These are phyloP conservation scores for Rhynchotus rufescens DNA, from an alignment of 2,797 vertebrate genomes.

Conservation along the genomic window DNA sequence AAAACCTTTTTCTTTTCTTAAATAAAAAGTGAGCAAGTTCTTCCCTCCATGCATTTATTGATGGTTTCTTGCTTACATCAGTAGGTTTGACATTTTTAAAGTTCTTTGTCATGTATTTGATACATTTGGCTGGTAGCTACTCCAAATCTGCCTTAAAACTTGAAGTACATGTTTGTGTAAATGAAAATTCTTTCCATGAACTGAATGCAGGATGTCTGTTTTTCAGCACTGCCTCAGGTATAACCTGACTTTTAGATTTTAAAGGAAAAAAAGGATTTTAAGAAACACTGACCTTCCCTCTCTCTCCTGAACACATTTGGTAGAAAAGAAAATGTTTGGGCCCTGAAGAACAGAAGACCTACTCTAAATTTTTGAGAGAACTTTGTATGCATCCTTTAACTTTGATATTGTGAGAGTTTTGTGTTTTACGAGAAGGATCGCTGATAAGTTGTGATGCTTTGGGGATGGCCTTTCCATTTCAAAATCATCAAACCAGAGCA, in stretches of 20 bases:
- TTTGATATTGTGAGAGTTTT: not conserved
- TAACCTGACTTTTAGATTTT: not conserved
- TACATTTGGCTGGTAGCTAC: not conserved
- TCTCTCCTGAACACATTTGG: not conserved
- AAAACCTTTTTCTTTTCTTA: not conserved
- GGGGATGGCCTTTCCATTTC: slow-evolving; percentile 26
- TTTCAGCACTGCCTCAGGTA: not conserved
- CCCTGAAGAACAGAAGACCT: not conserved
- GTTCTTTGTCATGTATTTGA: not conserved
- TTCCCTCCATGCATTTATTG: not conserved
- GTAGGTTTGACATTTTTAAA: not conserved
- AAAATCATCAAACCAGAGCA: not conserved
- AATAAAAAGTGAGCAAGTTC: not conserved
- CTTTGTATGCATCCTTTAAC: not conserved
- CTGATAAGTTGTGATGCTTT: not conserved
- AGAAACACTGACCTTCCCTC: not conserved
- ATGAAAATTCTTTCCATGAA: not conserved
- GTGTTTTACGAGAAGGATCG: not conserved
- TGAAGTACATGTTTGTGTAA: not conserved
- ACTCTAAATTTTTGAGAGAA: not conserved
- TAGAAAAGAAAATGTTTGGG: slow-evolving; percentile 1
- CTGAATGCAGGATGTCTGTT: not conserved
- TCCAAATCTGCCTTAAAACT: not conserved
- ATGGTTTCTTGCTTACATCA: not conserved
- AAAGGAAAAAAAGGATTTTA: not conserved